Percentiles rank a stretch among this genome's conserved stretches.
phyloP scores from a whole-genome alignment of 1,140 invertebrate species.

The Ptiloglossa arizonensis region DNA sequence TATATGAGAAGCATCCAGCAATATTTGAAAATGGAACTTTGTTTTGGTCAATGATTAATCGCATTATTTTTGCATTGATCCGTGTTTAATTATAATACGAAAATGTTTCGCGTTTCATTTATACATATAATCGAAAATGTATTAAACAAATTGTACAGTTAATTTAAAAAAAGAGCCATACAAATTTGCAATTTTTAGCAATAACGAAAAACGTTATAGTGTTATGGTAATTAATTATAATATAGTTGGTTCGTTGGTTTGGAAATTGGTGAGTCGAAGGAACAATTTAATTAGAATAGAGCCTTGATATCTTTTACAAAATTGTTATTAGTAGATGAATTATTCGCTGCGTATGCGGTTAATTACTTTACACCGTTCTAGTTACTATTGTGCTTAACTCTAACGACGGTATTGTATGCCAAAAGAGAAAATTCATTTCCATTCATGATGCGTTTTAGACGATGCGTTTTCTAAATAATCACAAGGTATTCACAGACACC shows the following conservation, averaged over 20 bases:
- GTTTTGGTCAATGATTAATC: background rate
- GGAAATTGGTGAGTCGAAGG: background rate
- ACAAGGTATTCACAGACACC: background rate
- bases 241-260: background rate
- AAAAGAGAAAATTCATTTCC: slow-evolving; percentile 27
- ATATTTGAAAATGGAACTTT: background rate
- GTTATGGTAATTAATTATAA: background rate
- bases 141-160: too few relatives aligned
- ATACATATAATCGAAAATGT: background rate
- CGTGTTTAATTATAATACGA: background rate
- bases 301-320: background rate
- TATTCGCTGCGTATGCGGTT: background rate
- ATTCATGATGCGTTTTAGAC: background rate
- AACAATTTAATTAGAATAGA: background rate
- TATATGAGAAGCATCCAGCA: background rate
- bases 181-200: too few relatives aligned
- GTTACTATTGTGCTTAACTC: background rate
- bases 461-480: background rate
- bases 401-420: background rate
- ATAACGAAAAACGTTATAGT: too few relatives aligned
- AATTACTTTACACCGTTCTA: background rate
- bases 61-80: background rate
- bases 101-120: background rate
- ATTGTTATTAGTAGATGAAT: background rate
- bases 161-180: too few relatives aligned